Evolutionary conservation across 2,797 vertebrate species (phyloP), one percentile per base, ranked within the genome.

Genomic region (Champsocephalus gunnari): DNA sequence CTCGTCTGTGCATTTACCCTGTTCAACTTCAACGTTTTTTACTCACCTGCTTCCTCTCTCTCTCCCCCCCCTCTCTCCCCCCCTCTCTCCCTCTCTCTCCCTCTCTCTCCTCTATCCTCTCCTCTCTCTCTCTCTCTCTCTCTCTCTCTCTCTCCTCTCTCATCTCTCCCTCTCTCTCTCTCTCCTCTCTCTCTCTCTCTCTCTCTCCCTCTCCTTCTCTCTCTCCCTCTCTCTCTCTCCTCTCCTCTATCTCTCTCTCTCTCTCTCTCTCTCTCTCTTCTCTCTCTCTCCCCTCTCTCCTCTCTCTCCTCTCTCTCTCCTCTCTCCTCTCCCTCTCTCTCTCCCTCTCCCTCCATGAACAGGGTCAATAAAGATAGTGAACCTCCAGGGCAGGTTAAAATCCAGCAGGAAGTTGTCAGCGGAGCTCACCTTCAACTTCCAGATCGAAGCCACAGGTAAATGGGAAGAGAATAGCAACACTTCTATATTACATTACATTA

Each of bases 281-380:
- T 24, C 24, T 3, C 3, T 28, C 24, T 28, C 24, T 28, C n/a
- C n/a, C n/a, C 24, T 28, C 24, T 28, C 24, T n/a, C 0, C 24
- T 24, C 24, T 24, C 24, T 2, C 24, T 3, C 24, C 2, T 24
- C 24, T 24, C 24, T 24, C 24, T 24, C 24, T n/a, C n/a, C 24
- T 3, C 24, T 24, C 24, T 28, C 24, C 24, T 24, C 24, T 55
- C 38, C n/a, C 28, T 17, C 9, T 79, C 76, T 28, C 28, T 28
- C 28, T 28, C 28, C 4, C 28, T 28, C 28, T 28, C 28, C 4
- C 28, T 28, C 28, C 28, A 28, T 28, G 28, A 28, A 50, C 77
- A 98, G 97, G 97, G 79, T 97, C 96, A 89, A 98, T 98, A 94
- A 98, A 98, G 93, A 98, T 98, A 77, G 97, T 98, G 58, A 98